Evolutionary conservation across 2,888 invertebrate genomes (phyloP).

Genomic region (Tiliacea aurago): DNA sequence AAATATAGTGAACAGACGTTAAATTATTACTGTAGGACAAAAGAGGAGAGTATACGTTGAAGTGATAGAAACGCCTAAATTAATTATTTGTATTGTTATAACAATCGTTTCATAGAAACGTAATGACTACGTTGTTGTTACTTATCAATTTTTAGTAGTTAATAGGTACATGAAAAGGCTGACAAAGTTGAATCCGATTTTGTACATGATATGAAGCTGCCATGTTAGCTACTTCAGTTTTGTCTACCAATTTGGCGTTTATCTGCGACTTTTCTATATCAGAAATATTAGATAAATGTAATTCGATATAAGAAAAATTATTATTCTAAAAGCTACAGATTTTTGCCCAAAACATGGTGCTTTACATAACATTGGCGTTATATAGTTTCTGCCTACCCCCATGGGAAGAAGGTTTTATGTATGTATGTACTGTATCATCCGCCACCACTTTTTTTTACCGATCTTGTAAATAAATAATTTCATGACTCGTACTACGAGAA

Average conservation of each 20-base stretch:
- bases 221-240: conserved; percentile 73
- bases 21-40: conserved; percentile 66
- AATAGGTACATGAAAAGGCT: conserved; percentile 89
- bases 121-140: conserved; percentile 85
- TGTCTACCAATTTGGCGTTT: conserved; percentile 65
- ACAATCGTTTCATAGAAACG: conserved; percentile 89
- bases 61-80: conserved; percentile 89
- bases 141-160: conserved; percentile 87
- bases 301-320: conserved; percentile 50
- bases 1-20: conserved; percentile 74
- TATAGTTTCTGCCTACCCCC: no score
- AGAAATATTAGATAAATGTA: conserved; percentile 62
- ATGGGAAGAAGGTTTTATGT: no score
- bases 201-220: conserved; percentile 77
- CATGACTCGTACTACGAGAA: conserved; percentile 58
- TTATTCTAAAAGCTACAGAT: conserved; percentile 52
- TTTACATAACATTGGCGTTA: conserved; percentile 56
- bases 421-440: conserved; percentile 40
- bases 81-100: conserved; percentile 86
- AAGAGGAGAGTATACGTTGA: conserved; percentile 88
- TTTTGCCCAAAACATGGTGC: conserved; percentile 64
- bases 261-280: conserved; percentile 66
- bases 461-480: conserved; percentile 64
- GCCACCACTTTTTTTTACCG: conserved; percentile 31
- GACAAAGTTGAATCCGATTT: conserved; percentile 86